phyloP scores from a whole-genome alignment of 2,113 vertebrate species.

The Ceyx margarethae region DNA sequence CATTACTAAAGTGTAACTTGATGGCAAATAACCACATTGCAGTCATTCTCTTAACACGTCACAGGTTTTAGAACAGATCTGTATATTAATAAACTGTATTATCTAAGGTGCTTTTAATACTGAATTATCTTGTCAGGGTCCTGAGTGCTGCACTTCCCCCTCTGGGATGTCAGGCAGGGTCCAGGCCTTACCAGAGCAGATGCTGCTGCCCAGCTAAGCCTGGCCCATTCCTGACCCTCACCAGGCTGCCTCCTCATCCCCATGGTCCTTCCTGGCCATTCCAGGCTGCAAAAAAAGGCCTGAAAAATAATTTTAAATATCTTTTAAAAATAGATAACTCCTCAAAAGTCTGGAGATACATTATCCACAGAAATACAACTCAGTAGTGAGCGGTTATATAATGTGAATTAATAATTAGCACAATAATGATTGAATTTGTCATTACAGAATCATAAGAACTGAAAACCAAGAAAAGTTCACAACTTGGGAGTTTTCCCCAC shows the following conservation, averaged over 20 bases:
- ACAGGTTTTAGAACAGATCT: background rate
- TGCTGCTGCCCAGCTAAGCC: rapidly evolving
- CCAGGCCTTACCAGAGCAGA: background rate
- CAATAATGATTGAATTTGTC: background rate
- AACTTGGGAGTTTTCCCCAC: background rate
- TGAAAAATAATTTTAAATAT: background rate
- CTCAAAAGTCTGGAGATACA: background rate
- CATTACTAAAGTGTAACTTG: background rate
- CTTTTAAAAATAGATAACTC: background rate
- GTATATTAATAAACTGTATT: background rate
- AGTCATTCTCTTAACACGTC: background rate
- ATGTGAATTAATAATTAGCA: background rate
- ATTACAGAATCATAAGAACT: background rate
- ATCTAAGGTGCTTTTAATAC: background rate
- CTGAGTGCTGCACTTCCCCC: rapidly evolving
- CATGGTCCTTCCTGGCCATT: background rate
- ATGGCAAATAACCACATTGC: background rate
- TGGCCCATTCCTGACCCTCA: background rate
- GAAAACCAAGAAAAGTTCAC: background rate
- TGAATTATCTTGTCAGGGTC: background rate
- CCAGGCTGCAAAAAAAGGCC: background rate
- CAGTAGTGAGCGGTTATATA: background rate
- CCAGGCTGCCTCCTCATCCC: too few species aligned
- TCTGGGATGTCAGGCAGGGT: rapidly evolving
- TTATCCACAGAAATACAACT: background rate